Percentiles rank a stretch among this genome's conserved stretches.
phyloP scores from a whole-genome alignment of 2,797 vertebrate genomes.

The Platyrinchus mystaceus region DNA sequence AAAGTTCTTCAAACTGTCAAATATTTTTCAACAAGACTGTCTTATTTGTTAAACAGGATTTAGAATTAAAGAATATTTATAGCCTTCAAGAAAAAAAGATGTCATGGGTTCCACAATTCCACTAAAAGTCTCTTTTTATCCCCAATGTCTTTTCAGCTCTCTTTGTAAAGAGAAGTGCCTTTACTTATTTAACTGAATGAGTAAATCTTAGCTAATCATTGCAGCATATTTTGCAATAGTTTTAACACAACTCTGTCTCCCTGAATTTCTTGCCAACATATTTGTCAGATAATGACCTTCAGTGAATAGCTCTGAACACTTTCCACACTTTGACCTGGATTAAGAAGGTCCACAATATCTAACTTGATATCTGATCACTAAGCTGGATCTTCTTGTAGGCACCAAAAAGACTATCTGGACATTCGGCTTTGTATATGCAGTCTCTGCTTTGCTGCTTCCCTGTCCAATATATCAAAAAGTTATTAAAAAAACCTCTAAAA shows the following conservation, averaged over 20 bases:
- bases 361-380: not conserved
- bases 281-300: not conserved
- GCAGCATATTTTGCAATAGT: not conserved
- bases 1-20: not conserved
- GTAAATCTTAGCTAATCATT: conserved; percentile 3
- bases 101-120: not conserved
- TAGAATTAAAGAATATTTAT: not conserved
- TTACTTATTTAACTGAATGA: not conserved
- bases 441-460: not conserved
- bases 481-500: not conserved
- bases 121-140: not conserved
- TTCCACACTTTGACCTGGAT: not conserved
- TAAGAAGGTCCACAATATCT: not conserved
- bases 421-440: not conserved
- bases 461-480: not conserved
- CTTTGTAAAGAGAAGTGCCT: not conserved
- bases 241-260: not conserved
- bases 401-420: not conserved
- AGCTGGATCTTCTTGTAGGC: not conserved
- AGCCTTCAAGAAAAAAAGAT: not conserved
- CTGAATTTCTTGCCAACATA: not conserved
- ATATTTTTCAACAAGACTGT: not conserved
- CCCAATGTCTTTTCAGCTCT: not conserved
- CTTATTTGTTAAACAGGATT: not conserved
- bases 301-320: not conserved